Evolutionary conservation across 2,888 invertebrate genomes (phyloP).

Genomic region (Rhopalosiphum nymphaeae): DNA sequence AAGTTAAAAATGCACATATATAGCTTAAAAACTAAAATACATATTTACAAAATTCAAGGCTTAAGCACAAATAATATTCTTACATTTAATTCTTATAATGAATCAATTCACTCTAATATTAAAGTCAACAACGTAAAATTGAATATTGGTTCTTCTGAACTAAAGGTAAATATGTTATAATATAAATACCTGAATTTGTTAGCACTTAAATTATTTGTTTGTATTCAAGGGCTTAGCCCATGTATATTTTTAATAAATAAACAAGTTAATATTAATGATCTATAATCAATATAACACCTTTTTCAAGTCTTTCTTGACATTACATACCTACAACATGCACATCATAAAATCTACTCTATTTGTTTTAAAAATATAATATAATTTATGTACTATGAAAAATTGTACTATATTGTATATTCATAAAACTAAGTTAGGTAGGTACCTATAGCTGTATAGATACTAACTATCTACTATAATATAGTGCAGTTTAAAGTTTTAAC

Average conservation of each 20-base stretch:
- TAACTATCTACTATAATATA: constrained; percentile 10
- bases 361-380: neutral
- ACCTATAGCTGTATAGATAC: too few relatives aligned
- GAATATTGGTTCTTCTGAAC: too few relatives aligned
- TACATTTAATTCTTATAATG: too few relatives aligned
- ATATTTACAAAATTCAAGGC: too few relatives aligned
- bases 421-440: neutral
- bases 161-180: too few relatives aligned
- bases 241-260: neutral
- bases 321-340: neutral
- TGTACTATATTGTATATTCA: neutral
- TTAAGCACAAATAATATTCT: too few relatives aligned
- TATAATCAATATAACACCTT: neutral
- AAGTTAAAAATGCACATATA: too few relatives aligned
- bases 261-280: neutral
- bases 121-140: too few relatives aligned
- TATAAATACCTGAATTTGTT: neutral
- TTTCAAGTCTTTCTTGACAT: neutral
- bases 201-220: neutral
- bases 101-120: too few relatives aligned
- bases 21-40: too few relatives aligned
- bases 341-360: neutral
- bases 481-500: neutral
- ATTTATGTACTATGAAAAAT: neutral
- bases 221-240: neutral